A percentile compares a stretch with the other conserved stretches of the same genome.
Evolutionary conservation across 2,797 vertebrate species (phyloP).

Genomic region (Melanotaenia parkinsoni): DNA sequence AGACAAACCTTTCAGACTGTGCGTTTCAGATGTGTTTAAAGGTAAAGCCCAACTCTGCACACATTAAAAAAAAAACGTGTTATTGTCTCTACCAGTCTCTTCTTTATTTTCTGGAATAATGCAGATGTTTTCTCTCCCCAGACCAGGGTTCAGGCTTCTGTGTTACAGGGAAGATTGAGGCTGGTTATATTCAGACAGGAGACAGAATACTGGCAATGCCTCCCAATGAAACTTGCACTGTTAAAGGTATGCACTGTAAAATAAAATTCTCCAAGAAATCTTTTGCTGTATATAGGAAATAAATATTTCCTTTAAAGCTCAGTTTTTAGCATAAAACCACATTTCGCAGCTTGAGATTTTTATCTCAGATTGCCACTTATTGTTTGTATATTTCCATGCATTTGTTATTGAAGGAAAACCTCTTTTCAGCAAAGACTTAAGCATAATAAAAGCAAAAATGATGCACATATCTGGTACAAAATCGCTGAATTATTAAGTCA

Average conservation of each 20-base stretch:
- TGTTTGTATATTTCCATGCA: background rate
- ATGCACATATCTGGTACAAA: background rate
- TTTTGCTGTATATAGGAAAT: background rate
- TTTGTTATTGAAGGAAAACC: background rate
- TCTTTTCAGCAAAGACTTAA: background rate
- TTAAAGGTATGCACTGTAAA: slow-evolving; percentile 87
- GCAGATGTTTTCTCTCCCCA: slow-evolving; percentile 64
- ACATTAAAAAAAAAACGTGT: background rate
- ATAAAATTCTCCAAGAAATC: background rate
- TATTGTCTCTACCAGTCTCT: background rate
- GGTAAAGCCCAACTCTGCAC: slow-evolving; percentile 77
- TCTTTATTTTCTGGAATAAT: background rate
- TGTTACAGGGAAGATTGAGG: slow-evolving; percentile 97
- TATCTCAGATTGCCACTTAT: no score
- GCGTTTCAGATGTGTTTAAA: slow-evolving; percentile 98
- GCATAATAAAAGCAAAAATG: background rate
- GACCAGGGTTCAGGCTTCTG: slow-evolving; percentile 99
- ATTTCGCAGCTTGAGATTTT: background rate
- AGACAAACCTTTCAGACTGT: slow-evolving; percentile 95
- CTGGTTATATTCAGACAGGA: slow-evolving; percentile 94
- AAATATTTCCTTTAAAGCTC: no score
- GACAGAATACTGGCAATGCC: slow-evolving; percentile 93
- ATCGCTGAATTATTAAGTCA: background rate
- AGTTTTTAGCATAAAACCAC: background rate
- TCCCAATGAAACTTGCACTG: slow-evolving; percentile 96